phyloP scores from a whole-genome alignment of 2,113 vertebrate genomes.

The Vulpes ferrilata region DNA sequence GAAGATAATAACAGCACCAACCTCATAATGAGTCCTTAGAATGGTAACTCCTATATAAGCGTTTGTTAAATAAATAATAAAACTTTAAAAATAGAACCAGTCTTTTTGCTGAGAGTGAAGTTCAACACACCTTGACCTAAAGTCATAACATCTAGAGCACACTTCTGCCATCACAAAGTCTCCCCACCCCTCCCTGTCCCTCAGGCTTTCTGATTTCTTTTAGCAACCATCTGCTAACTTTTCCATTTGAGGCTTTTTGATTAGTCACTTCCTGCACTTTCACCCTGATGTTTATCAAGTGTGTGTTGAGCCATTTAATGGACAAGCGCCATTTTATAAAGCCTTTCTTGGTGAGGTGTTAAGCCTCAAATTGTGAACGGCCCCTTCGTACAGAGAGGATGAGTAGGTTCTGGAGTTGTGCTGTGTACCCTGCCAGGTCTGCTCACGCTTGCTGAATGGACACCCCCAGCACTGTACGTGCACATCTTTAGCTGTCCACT shows the following conservation, averaged over 20 bases:
- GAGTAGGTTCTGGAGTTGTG: background rate
- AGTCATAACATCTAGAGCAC: background rate
- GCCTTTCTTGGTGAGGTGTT: constrained; percentile 42
- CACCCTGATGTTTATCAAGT: constrained; percentile 61
- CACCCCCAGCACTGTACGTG: fast-evolving
- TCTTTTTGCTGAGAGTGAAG: constrained; percentile 12
- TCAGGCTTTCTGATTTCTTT: constrained; percentile 53
- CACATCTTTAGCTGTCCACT: background rate
- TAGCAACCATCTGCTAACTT: constrained; percentile 64
- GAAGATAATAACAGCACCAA: constrained; percentile 35
- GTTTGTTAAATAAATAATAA: background rate
- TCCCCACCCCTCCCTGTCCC: background rate
- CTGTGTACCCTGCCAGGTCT: background rate
- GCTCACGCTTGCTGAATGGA: background rate
- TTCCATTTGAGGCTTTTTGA: constrained; percentile 58
- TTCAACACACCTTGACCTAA: background rate
- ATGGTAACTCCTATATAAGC: constrained; percentile 13
- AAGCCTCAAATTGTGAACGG: background rate
- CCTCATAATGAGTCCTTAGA: constrained; percentile 7
- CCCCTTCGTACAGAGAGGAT: background rate
- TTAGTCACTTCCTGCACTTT: constrained; percentile 78
- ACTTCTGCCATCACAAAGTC: background rate
- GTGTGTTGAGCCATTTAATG: background rate
- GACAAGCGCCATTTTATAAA: constrained; percentile 52
- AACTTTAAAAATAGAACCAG: background rate